Base-by-base conservation (phyloP, 2,113 vertebrate species). In the Nannospalax galili region DNA sequence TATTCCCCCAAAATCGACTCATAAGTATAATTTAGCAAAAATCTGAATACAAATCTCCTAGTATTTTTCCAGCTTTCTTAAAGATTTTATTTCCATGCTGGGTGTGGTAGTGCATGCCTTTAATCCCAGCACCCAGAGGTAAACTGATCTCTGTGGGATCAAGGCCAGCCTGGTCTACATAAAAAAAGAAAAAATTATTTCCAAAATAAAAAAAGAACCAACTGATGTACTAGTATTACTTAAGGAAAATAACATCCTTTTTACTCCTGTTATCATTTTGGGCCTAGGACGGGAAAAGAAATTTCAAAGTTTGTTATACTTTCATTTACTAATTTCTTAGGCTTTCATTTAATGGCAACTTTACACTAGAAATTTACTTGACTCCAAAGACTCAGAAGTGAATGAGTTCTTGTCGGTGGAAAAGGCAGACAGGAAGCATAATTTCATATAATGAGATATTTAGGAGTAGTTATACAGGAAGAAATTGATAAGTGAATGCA, bases 371-470 rank as follows among this genome's bases (percentile, higher is more conserved):
- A 88, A 92, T 90, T 72, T 86, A 87, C 56, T 93, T 87, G 90
- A 93, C 70, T 96, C 91, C 87, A 78, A 86, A 62, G 77, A 78
- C 67, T 92, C 70, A 69, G 52, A 90, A 87, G 28, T 95, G 86
- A 94, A 42, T 93, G 52, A 91, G 65, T 87, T 90, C 60, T 30
- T 88, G 40, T 95, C 92, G 82, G 30, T 94, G 86, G 84, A 84
- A 88, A 97, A 94, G 80, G 89, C 78, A 96, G 91, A 92, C 52
- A 91, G 96, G 89, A 97, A 95, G 70, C 84, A 87, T 89, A 86
- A 96, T 91, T 91, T 94, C 24, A 69, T 75, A 52, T 92, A 92
- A 92, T 91, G 89, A 95, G 84, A 94, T 93, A 95, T 84, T 97
- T 96, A 89, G 80, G 67, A 92, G 89, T 90, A 42, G 79, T 85